Percentiles rank a stretch among this genome's conserved stretches.
phyloP scores from a whole-genome alignment of 1,140 invertebrate genomes.

The Halictus rubicundus region DNA sequence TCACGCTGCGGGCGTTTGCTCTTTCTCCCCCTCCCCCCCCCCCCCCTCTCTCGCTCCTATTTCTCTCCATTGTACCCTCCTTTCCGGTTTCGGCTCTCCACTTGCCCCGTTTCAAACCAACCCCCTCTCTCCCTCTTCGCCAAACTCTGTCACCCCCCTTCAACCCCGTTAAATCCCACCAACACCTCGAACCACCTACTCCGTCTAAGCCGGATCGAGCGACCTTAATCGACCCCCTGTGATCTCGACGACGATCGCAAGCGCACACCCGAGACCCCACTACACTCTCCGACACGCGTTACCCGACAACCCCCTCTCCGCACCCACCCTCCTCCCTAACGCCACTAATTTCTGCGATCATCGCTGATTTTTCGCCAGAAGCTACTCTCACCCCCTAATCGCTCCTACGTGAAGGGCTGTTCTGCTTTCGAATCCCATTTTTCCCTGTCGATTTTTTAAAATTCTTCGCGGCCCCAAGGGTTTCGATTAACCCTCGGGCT shows the following conservation, averaged over 20 bases:
- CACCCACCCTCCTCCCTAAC: no score
- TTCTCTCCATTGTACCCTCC: constrained; percentile 36
- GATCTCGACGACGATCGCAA: constrained; percentile 54
- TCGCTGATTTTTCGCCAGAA: no score
- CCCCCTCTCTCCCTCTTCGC: constrained; percentile 32
- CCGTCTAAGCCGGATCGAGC: constrained; percentile 60
- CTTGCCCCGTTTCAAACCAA: constrained; percentile 36
- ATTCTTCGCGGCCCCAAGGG: no score
- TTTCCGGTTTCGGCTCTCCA: constrained; percentile 16
- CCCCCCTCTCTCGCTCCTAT: constrained; percentile 15
- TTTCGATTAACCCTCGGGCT: no score
- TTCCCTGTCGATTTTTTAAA: no score
- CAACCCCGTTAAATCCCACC: constrained; percentile 51
- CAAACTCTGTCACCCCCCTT: constrained; percentile 20
- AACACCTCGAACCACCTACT: constrained; percentile 48
- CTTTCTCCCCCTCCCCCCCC: constrained; percentile 42
- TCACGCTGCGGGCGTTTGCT: constrained; percentile 75
- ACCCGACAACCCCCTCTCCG: neutral
- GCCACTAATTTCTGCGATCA: no score
- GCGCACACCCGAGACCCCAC: constrained; percentile 18
- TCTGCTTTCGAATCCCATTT: no score
- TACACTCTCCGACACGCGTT: neutral
- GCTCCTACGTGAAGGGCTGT: no score
- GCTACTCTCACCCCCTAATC: no score
- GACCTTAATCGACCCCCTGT: constrained; percentile 63